A percentile compares a stretch with the other conserved stretches of the same genome.
phyloP scores from a whole-genome alignment of 1,140 invertebrate species.

The Heliconius melpomene region DNA sequence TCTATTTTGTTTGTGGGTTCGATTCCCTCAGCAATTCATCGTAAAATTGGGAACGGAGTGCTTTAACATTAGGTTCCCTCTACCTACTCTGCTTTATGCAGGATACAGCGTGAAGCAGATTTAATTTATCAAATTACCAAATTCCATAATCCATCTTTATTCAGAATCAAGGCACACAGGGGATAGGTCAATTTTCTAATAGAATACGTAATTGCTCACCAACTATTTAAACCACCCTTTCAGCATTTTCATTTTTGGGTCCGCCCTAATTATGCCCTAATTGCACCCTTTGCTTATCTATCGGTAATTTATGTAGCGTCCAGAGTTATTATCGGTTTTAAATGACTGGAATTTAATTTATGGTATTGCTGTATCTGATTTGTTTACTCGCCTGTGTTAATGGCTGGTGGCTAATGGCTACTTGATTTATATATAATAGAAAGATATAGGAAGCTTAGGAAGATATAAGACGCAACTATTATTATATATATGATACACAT shows the following conservation, averaged over 20 bases:
- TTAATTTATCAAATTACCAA: not conserved
- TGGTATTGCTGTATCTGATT: constrained; percentile 9
- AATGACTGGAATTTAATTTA: constrained; percentile 19
- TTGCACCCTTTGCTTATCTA: constrained; percentile 22
- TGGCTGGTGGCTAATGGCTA: not conserved
- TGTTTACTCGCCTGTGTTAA: not conserved
- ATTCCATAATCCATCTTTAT: constrained; percentile 2
- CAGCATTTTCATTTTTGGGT: constrained; percentile 26
- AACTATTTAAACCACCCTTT: constrained; percentile 30
- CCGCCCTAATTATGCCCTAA: constrained; percentile 25
- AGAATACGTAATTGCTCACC: constrained; percentile 36
- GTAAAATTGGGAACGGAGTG: too few species aligned
- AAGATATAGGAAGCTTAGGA: not conserved
- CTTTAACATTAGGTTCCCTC: too few species aligned
- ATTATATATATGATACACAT: too few species aligned
- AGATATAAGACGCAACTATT: too few species aligned
- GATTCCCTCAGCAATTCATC: too few species aligned
- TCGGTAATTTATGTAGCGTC: constrained; percentile 27
- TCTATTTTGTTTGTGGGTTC: too few species aligned
- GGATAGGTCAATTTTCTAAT: constrained; percentile 35
- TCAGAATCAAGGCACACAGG: constrained; percentile 23
- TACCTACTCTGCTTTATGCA: too few species aligned
- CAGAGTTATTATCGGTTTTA: constrained; percentile 27
- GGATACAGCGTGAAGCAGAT: too few species aligned
- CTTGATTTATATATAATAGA: not conserved